Evolutionary conservation across 1,140 invertebrate genomes (phyloP).

Genomic region (Drosophila parvula): DNA sequence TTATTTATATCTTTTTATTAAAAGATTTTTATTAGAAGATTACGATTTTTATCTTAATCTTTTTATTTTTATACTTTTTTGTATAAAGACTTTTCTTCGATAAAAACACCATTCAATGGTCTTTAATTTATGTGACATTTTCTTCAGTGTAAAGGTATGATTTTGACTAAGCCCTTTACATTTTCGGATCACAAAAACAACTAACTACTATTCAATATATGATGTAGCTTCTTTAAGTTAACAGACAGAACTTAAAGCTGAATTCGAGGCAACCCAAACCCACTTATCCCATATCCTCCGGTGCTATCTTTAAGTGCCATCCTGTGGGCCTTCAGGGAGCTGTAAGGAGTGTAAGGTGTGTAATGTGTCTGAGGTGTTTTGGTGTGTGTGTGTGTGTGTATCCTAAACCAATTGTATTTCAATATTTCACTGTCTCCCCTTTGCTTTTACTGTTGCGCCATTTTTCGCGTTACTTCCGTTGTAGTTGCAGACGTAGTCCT

Average conservation of each 20-base stretch:
- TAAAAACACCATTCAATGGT: too few species aligned
- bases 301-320: conserved; percentile 31
- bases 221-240: conserved; percentile 31
- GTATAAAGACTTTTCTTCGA: background rate
- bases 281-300: conserved; percentile 30
- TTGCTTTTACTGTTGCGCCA: conserved; percentile 64
- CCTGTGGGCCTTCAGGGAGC: conserved; percentile 2
- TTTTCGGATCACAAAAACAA: background rate
- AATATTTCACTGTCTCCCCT: conserved; percentile 73
- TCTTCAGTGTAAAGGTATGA: background rate
- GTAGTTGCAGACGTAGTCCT: conserved; percentile 26
- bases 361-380: background rate
- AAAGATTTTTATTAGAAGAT: too few species aligned
- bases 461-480: conserved; percentile 60
- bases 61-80: too few species aligned
- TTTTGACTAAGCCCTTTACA: background rate
- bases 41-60: too few species aligned
- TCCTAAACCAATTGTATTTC: conserved; percentile 75
- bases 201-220: conserved; percentile 20
- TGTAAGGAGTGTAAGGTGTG: background rate
- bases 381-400: conserved; percentile 15
- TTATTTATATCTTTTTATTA: too few species aligned
- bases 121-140: background rate
- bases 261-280: conserved; percentile 8
- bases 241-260: conserved; percentile 20